phyloP scores from a whole-genome alignment of 2,888 invertebrate genomes.

The Ormyrus thymus region DNA sequence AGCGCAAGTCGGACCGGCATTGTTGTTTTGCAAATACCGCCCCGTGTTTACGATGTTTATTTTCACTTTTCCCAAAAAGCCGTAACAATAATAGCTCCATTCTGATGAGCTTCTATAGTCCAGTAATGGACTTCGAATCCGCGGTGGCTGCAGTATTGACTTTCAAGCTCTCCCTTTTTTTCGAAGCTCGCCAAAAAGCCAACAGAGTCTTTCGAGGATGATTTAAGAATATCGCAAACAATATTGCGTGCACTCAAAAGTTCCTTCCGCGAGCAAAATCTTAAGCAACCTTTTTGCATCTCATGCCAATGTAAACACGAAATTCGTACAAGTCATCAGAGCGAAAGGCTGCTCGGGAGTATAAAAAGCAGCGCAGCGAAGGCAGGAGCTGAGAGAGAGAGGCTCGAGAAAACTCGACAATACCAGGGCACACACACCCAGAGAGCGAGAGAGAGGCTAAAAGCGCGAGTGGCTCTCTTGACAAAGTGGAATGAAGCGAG shows the following conservation, averaged over 20 bases:
- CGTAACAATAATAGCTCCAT: conserved; percentile 39
- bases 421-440: not conserved
- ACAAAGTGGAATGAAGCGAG: conserved; percentile 47
- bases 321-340: conserved; percentile 31
- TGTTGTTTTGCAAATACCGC: conserved; percentile 21
- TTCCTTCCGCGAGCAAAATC: conserved; percentile 11
- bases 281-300: conserved; percentile 25
- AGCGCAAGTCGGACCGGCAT: conserved; percentile 20
- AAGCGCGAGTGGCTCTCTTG: conserved; percentile 37
- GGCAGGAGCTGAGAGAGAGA: not conserved
- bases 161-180: conserved; percentile 16
- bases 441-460: not conserved
- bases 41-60: conserved; percentile 23
- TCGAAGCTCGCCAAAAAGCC: not conserved
- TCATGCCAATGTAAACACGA: conserved; percentile 38
- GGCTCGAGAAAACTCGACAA: conserved; percentile 40
- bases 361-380: no score
- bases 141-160: conserved; percentile 36
- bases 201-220: not conserved
- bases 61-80: conserved; percentile 24
- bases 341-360: not conserved
- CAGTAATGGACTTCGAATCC: conserved; percentile 13
- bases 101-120: conserved; percentile 5
- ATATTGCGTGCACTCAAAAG: conserved; percentile 17
- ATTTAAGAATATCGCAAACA: not conserved